Evolutionary conservation across 2,113 vertebrate genomes (phyloP), one percentile per base, ranked within the genome.

Genomic region (Gopherus evgoodei): DNA sequence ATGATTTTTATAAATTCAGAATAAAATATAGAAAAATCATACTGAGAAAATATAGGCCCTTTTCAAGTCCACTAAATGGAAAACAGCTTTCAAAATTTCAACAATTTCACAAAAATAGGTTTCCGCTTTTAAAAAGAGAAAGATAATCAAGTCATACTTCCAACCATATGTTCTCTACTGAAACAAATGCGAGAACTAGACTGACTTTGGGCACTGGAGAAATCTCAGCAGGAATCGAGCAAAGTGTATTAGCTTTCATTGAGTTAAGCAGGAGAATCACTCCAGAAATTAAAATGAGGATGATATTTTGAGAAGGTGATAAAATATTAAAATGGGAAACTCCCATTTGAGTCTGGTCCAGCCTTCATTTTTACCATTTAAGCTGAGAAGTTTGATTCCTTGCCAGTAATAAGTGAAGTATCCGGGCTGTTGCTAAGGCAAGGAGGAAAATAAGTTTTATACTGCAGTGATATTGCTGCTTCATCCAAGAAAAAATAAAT

Each of bases 211-310:
- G 11, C 75, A 44, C 42, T 27, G 25, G 90, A 86, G 88, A 79
- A 81, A 24, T 22, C 22, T 11, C 75, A 56, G 57, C 42, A 42
- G 76, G 80, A 93, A 84, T 81, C 2, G 3, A 3, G 24, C 44
- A 8, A 5, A 47, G 0, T 10, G 42, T 11, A 79, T 86, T 27
- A 87, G 38, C 86, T 81, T 78, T 84, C 59, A 29, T 52, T 85
- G 80, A 91, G 80, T 80, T 86, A 86, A 82, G 80, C 65, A 80
- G 35, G 81, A 57, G 88, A 85, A 83, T 62, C 90, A 84, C 76
- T 94, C 86, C 89, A 91, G 84, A 93, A 93, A 96, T 96, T 91
- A 94, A 97, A 96, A 84, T 47, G 14, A 85, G 31, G n/a, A 82
- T 75, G 84, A 5, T 90, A 94, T 96, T 96, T 94, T 87, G 57